Percentiles rank a stretch among this genome's conserved stretches.
Conservation (phyloP, 2,113 vertebrate species). For the Varanus komodoensis region DNA sequence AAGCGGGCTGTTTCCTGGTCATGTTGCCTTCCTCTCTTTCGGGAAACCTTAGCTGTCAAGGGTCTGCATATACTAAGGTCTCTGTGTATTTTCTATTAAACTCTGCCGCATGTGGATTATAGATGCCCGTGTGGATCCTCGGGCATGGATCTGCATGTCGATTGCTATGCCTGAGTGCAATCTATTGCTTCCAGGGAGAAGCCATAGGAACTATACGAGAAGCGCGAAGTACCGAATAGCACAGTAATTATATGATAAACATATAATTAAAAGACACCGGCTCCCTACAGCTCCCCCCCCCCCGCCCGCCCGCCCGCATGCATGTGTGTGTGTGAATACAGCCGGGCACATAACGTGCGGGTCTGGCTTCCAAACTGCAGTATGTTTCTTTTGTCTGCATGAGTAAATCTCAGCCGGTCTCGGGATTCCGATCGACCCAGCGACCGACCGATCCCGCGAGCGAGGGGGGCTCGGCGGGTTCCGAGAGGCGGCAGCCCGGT, state of each 20-base stretch:
- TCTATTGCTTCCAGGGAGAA: not conserved
- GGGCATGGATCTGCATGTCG: not conserved
- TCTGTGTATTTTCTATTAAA: not conserved
- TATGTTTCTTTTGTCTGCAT: not conserved
- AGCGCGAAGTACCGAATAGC: not conserved
- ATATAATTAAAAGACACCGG: not conserved
- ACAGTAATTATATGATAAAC: not conserved
- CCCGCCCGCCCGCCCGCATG: no score
- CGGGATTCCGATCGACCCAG: not conserved
- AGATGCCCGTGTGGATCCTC: not conserved
- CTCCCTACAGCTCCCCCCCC: not conserved
- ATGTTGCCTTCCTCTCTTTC: no score
- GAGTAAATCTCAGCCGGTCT: not conserved
- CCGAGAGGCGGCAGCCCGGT: not conserved
- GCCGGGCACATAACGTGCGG: accelerated
- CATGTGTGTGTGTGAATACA: accelerated
- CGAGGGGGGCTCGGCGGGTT: not conserved
- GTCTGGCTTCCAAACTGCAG: not conserved
- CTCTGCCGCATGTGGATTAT: not conserved
- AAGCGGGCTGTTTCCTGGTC: not conserved
- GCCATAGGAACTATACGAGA: not conserved
- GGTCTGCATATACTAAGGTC: not conserved
- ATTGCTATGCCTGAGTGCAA: not conserved
- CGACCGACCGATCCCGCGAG: not conserved
- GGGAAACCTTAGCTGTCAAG: not conserved